Base-by-base conservation (phyloP, 2,797 vertebrate species). In the Eulemur rubriventer region DNA sequence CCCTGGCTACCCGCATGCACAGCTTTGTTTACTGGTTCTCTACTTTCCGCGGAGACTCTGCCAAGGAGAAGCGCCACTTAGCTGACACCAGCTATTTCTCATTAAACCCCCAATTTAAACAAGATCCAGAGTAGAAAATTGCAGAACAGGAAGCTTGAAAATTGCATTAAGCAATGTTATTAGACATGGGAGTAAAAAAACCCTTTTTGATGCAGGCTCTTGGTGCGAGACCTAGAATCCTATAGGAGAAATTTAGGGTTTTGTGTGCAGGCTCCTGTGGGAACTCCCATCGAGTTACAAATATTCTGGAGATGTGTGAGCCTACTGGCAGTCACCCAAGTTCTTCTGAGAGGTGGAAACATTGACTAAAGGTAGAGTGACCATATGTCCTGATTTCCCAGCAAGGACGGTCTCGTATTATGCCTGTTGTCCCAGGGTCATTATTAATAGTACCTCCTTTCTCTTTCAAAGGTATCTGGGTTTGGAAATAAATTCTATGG, bases 91-190 rank as follows among this genome's bases (percentile, higher is more conserved):
- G 96, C 61, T 97, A 98, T 93, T 91, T 97, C 88, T 96, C 95
- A 95, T 97, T 97, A 97, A 97, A 96, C 79, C 14, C 38, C 59
- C 95, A 89, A 95, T 89, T 93, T 97, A 97, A 98, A 97, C 87
- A 96, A 97, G 97, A 94, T 24, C 88, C 41, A 61, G 94, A 95
- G 85, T 87, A 67, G 79, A 94, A 96, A 94, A 93, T 41, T 87
- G 38, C 79, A 92, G 97, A 97, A 94, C 93, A 96, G 90, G 69
- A 97, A 96, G 81, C 82, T 89, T 91, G 57, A 35, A 95, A 93
- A 94, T 86, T 81, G 50, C 87, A 90, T 94, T 57, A 89, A 97
- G 63, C 86, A 76, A 70, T 63, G 14, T 52, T 96, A 83, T 72
- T 97, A 88, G 61, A 91, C 50, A 75, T n/a, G 11, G 55, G 11